A percentile compares a stretch with the other conserved stretches of the same genome.
Evolutionary conservation across 1,140 invertebrate genomes (phyloP).

Genomic region (Brachystomella parvula): DNA sequence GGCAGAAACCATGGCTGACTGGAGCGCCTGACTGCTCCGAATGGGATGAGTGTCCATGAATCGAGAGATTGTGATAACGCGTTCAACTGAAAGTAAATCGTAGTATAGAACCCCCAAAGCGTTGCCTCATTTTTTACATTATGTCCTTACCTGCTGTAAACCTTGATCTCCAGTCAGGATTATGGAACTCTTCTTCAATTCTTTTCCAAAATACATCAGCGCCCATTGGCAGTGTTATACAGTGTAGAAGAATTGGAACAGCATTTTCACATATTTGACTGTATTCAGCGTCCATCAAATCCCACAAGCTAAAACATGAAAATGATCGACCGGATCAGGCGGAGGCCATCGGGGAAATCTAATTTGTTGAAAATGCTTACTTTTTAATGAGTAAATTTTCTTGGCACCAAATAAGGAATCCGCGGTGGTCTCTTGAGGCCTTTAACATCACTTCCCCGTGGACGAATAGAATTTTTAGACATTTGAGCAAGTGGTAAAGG

Average conservation of each 20-base stretch:
- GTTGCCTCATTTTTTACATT: neutral
- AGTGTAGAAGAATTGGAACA: constrained; percentile 87
- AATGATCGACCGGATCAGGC: neutral
- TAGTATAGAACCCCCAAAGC: neutral
- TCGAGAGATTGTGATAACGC: constrained; percentile 81
- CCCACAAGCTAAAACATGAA: constrained; percentile 67
- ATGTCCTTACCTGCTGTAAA: constrained; percentile 66
- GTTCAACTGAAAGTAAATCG: constrained; percentile 61
- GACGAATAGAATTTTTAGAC: constrained; percentile 81
- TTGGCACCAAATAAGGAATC: constrained; percentile 95
- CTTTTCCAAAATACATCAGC: constrained; percentile 90
- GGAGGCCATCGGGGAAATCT: neutral
- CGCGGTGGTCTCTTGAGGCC: constrained; percentile 78
- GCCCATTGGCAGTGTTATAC: constrained; percentile 82
- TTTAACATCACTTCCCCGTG: constrained; percentile 86
- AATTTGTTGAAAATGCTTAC: constrained; percentile 47
- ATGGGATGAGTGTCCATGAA: constrained; percentile 86
- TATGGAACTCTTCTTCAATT: constrained; percentile 87
- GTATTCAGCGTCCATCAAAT: constrained; percentile 80
- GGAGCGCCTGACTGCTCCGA: constrained; percentile 69
- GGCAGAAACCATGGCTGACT: constrained; percentile 89
- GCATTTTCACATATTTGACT: constrained; percentile 63
- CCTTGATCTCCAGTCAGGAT: constrained; percentile 75
- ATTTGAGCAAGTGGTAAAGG: constrained; percentile 84
- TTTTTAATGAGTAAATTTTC: constrained; percentile 92